phyloP scores from a whole-genome alignment of 2,113 vertebrate species.

The Mustela lutreola region DNA sequence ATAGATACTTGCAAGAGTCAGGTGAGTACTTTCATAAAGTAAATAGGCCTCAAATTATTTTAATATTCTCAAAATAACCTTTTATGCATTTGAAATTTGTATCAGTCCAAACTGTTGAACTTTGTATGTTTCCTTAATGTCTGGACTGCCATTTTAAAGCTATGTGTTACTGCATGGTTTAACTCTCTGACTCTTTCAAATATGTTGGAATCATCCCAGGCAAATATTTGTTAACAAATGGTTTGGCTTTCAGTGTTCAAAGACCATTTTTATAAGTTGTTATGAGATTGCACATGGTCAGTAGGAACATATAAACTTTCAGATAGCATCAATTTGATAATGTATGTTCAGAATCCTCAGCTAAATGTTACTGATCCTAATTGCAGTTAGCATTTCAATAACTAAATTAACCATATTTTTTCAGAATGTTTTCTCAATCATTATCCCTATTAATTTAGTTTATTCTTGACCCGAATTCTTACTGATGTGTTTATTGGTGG shows the following conservation, averaged over 20 bases:
- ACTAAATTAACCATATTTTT: conserved; percentile 28
- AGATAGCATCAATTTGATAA: neutral
- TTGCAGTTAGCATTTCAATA: conserved; percentile 34
- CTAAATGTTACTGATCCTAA: conserved; percentile 21
- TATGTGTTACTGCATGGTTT: conserved; percentile 83
- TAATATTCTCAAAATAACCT: conserved; percentile 80
- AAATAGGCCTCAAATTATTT: conserved; percentile 81
- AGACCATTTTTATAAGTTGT: conserved; percentile 48
- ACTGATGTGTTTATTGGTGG: neutral
- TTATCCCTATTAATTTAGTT: conserved; percentile 20
- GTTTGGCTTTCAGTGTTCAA: conserved; percentile 61
- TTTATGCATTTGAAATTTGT: conserved; percentile 81
- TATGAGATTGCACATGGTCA: neutral
- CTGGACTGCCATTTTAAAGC: conserved; percentile 80
- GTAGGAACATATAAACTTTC: conserved; percentile 48
- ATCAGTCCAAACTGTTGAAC: conserved; percentile 79
- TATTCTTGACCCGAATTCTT: neutral
- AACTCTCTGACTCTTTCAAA: conserved; percentile 86
- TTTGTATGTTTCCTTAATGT: conserved; percentile 81
- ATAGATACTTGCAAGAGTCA: conserved; percentile 99
- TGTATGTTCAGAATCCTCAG: neutral
- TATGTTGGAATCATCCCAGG: conserved; percentile 75
- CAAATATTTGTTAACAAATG: conserved; percentile 55
- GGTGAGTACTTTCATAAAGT: conserved; percentile 90
- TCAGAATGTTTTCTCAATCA: conserved; percentile 45